These are phyloP conservation scores for Xenentodon cancila DNA, from an alignment of 2,797 vertebrate species.

Conservation along the genomic window DNA sequence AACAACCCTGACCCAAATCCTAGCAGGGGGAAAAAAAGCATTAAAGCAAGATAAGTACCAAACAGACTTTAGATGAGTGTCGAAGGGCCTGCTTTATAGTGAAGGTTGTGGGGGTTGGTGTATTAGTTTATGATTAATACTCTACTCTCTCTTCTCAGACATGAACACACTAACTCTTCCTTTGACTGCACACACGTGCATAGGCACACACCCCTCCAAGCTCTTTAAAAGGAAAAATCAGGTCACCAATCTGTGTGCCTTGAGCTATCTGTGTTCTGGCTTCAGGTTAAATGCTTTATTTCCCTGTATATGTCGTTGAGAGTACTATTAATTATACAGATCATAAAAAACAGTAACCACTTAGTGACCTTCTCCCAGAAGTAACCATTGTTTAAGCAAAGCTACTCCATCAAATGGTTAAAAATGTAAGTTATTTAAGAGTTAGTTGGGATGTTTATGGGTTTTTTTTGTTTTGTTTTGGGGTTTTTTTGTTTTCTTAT, in stretches of 20 bases:
- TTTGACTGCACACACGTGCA: conserved; percentile 5
- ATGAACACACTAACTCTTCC: conserved; percentile 1
- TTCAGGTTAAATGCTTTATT: conserved; percentile 51
- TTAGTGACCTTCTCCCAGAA: conserved; percentile 19
- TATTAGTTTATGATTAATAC: conserved; percentile 70
- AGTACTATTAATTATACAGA: conserved; percentile 37
- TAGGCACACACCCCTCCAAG: conserved; percentile 43
- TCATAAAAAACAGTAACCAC: conserved; percentile 25
- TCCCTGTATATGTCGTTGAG: conserved; percentile 20
- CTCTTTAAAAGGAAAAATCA: conserved; percentile 75
- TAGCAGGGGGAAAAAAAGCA: conserved; percentile 43
- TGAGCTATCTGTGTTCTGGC: conserved; percentile 63
- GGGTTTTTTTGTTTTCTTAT: too few species aligned
- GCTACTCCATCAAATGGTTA: background rate
- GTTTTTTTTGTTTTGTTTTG: too few species aligned
- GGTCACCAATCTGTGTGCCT: conserved; percentile 77
- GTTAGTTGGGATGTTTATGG: too few species aligned
- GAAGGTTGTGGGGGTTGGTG: conserved; percentile 26
- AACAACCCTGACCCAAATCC: conserved; percentile 68
- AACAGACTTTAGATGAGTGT: conserved; percentile 68
- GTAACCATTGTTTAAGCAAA: background rate
- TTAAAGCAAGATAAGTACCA: conserved; percentile 62
- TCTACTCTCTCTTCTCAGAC: conserved; percentile 56
- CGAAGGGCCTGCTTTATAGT: conserved; percentile 45
- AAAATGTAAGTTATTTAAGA: too few species aligned